These are phyloP conservation scores for Aporrectodea caliginosa DNA, from an alignment of 1,140 invertebrate species.

Conservation along the genomic window DNA sequence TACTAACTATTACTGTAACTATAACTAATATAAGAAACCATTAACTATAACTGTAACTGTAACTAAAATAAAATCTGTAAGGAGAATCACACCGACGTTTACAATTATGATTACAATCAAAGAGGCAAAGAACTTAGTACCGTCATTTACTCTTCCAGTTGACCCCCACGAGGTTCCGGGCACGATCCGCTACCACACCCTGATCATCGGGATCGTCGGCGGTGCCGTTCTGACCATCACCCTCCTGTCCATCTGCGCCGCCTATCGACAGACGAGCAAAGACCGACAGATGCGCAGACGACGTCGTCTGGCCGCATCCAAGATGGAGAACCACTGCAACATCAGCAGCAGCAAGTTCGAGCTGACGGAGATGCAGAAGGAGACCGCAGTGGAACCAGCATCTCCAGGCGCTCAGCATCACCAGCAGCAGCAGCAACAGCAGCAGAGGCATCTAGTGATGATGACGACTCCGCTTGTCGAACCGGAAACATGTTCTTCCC, in stretches of 20 bases:
- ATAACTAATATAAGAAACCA: no score
- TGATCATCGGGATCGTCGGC: slow-evolving; percentile 27
- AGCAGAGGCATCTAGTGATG: no score
- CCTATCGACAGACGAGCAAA: slow-evolving; percentile 19
- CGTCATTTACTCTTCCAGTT: background rate
- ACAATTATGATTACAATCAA: background rate
- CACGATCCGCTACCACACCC: slow-evolving; percentile 23
- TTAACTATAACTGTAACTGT: no score
- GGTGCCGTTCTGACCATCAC: slow-evolving; percentile 26
- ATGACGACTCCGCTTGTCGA: no score
- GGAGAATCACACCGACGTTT: no score
- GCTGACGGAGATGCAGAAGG: background rate
- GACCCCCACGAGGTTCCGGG: background rate
- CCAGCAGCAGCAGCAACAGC: no score
- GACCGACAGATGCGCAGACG: slow-evolving; percentile 15
- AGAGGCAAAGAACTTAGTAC: background rate
- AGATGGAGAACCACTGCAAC: no score
- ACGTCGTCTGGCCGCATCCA: background rate
- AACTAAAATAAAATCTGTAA: no score
- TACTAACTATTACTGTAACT: no score
- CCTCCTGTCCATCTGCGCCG: slow-evolving; percentile 20
- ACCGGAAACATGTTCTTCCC: background rate
- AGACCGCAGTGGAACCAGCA: no score
- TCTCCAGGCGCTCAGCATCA: no score
- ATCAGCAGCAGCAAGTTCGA: no score